phyloP scores from a whole-genome alignment of 2,797 vertebrate genomes.

The Artibeus jamaicensis region DNA sequence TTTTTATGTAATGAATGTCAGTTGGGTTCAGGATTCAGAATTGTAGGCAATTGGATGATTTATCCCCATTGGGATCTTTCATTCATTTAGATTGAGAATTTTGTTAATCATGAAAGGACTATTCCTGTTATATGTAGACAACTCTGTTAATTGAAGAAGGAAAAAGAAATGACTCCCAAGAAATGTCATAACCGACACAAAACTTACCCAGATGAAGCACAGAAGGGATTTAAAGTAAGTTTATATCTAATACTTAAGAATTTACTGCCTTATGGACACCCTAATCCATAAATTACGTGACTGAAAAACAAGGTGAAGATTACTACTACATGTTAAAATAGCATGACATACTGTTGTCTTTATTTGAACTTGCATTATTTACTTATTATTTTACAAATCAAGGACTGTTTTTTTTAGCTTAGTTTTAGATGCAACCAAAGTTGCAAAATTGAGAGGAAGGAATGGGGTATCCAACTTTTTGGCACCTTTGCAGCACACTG shows the following conservation, averaged over 20 bases:
- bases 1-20: constrained; percentile 25
- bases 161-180: not conserved
- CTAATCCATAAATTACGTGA: not conserved
- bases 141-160: constrained; percentile 13
- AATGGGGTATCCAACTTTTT: not conserved
- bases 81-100: constrained; percentile 4
- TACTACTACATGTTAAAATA: constrained; percentile 22
- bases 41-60: constrained; percentile 7
- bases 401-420: not conserved
- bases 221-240: not conserved
- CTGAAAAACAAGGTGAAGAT: not conserved
- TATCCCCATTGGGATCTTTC: not conserved
- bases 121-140: not conserved
- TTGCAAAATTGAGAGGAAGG: not conserved
- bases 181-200: constrained; percentile 3
- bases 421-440: not conserved
- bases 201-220: not conserved
- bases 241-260: constrained; percentile 14
- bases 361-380: not conserved
- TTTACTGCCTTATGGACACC: not conserved
- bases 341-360: not conserved
- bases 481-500: too few relatives aligned
- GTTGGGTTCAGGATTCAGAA: constrained; percentile 19
- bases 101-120: not conserved
- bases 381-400: not conserved